A percentile compares a stretch with the other conserved stretches of the same genome.
These are phyloP conservation scores for Tetragonula clypearis DNA, from an alignment of 1,140 invertebrate species.

Conservation along the genomic window DNA sequence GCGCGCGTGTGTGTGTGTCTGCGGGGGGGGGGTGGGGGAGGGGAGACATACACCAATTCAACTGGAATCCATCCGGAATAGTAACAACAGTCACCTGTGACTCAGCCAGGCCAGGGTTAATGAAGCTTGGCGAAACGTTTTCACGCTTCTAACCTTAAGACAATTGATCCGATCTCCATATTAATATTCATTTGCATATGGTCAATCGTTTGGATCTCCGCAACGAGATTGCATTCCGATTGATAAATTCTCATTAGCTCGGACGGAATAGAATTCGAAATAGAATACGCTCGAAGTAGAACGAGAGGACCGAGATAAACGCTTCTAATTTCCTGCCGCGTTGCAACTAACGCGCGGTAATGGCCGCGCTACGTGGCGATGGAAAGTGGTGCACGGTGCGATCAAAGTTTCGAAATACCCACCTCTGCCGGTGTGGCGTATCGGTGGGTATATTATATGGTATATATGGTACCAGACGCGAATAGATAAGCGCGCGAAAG, in stretches of 20 bases:
- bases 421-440: background rate
- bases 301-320: background rate
- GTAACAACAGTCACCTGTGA: background rate
- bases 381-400: slow-evolving; percentile 3
- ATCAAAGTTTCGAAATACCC: slow-evolving; percentile 2
- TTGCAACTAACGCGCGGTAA: background rate
- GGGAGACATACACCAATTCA: background rate
- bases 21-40: too few species aligned
- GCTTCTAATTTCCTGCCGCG: background rate
- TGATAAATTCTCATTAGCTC: background rate
- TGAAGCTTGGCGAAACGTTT: background rate
- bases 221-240: background rate
- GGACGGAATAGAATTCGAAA: background rate
- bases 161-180: background rate
- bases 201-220: background rate
- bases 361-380: background rate
- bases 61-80: background rate
- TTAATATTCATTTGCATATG: background rate
- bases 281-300: background rate
- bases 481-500: slow-evolving; percentile 38
- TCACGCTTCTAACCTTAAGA: background rate
- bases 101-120: background rate
- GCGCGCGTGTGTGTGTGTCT: background rate
- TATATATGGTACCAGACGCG: background rate
- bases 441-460: background rate